phyloP scores from a whole-genome alignment of 2,888 invertebrate genomes.

The Brachyopa scutellaris region DNA sequence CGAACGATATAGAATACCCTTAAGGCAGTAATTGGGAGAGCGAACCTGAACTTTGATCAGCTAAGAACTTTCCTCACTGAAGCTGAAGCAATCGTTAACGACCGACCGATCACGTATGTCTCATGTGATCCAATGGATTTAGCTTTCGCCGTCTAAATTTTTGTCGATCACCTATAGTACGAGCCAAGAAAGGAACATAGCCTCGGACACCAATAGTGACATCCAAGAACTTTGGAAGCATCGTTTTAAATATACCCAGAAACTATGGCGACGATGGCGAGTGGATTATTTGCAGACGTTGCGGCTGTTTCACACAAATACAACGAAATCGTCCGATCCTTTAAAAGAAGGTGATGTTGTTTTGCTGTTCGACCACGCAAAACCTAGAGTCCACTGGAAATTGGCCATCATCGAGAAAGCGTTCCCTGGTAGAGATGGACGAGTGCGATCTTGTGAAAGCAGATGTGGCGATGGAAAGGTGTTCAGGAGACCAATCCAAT shows the following conservation, averaged over 20 bases:
- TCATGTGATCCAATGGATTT: constrained; percentile 14
- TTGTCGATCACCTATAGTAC: not conserved
- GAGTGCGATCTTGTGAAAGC: constrained; percentile 1
- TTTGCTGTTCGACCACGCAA: not conserved
- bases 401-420: not conserved
- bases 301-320: not conserved
- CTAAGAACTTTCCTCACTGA: constrained; percentile 6
- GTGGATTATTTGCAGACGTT: not conserved
- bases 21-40: constrained; percentile 5
- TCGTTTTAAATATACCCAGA: not conserved
- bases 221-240: constrained; percentile 1
- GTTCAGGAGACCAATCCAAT: not conserved
- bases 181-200: not conserved
- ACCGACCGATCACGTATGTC: constrained; percentile 23
- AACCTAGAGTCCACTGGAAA: constrained; percentile 5
- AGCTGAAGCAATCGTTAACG: constrained; percentile 17
- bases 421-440: not conserved
- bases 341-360: not conserved
- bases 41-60: constrained; percentile 8
- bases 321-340: not conserved
- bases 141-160: constrained; percentile 24
- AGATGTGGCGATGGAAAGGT: not conserved
- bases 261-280: constrained; percentile 5
- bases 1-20: constrained; percentile 14
- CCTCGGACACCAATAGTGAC: not conserved